phyloP scores from a whole-genome alignment of 2,888 invertebrate genomes.

The Corbicula japonica region DNA sequence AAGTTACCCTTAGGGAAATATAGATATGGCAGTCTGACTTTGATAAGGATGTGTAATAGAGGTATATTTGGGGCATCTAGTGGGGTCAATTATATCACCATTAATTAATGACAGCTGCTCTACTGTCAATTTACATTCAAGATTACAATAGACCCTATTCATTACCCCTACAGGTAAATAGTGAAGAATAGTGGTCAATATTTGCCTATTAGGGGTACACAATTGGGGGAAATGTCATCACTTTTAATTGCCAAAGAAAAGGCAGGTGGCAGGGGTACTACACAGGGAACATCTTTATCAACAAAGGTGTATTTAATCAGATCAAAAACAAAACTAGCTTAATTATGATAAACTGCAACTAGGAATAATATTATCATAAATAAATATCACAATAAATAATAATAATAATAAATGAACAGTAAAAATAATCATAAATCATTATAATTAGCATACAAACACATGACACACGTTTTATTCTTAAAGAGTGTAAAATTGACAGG shows the following conservation, averaged over 20 bases:
- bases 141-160: neutral
- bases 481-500: too few species aligned
- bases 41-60: neutral
- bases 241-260: constrained; percentile 2
- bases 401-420: too few species aligned
- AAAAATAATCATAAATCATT: too few species aligned
- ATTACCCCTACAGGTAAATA: neutral
- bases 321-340: too few species aligned
- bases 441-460: too few species aligned
- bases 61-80: neutral
- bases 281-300: too few species aligned
- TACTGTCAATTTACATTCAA: neutral
- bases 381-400: too few species aligned
- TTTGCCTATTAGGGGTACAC: constrained; percentile 7
- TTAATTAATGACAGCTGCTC: constrained; percentile 20
- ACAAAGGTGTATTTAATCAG: too few species aligned
- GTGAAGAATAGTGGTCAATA: neutral
- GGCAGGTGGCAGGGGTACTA: constrained; percentile 50
- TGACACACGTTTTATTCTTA: too few species aligned
- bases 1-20: constrained; percentile 34
- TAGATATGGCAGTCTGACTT: constrained; percentile 18
- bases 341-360: too few species aligned
- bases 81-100: neutral
- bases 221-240: neutral
- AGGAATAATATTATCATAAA: too few species aligned